These are phyloP conservation scores for Vimba vimba DNA, from an alignment of 2,113 vertebrate species.

Conservation along the genomic window DNA sequence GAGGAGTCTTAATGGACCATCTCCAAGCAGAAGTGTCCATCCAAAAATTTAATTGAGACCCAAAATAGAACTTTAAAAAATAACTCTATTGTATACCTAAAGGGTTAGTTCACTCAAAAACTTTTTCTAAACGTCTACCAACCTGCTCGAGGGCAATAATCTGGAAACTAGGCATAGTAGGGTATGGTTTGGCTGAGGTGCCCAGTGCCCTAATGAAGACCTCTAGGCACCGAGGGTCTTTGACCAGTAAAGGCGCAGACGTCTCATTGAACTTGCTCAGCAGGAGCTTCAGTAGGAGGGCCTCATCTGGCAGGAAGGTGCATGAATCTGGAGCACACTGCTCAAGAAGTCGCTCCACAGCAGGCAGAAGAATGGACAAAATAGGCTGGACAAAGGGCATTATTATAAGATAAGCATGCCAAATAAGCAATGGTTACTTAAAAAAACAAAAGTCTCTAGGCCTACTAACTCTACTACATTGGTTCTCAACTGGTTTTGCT, in stretches of 20 bases:
- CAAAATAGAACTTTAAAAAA: too few relatives aligned
- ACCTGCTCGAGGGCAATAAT: constrained; percentile 90
- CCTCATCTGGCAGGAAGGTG: constrained; percentile 80
- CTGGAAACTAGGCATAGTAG: constrained; percentile 80
- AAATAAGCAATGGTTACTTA: not conserved
- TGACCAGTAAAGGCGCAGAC: constrained; percentile 82
- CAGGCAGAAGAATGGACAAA: constrained; percentile 80
- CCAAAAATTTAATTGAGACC: not conserved
- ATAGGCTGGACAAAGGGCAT: constrained; percentile 74
- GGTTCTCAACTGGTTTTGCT: too few relatives aligned
- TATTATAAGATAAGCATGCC: not conserved
- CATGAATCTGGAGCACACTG: constrained; percentile 75
- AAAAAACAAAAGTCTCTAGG: not conserved
- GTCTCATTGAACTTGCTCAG: constrained; percentile 85
- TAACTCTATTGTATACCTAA: too few relatives aligned
- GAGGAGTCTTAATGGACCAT: not conserved
- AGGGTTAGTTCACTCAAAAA: not conserved
- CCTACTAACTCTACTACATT: too few relatives aligned
- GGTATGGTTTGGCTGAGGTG: constrained; percentile 69
- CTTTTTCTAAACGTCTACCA: not conserved
- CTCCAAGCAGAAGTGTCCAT: not conserved
- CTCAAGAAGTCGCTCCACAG: constrained; percentile 80
- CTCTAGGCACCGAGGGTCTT: constrained; percentile 80
- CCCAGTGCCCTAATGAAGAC: constrained; percentile 83
- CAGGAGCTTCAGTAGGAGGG: constrained; percentile 77